Evolutionary conservation across 2,113 vertebrate genomes (phyloP), one percentile per base, ranked within the genome.

Genomic region (Planiliza haematocheilus): DNA sequence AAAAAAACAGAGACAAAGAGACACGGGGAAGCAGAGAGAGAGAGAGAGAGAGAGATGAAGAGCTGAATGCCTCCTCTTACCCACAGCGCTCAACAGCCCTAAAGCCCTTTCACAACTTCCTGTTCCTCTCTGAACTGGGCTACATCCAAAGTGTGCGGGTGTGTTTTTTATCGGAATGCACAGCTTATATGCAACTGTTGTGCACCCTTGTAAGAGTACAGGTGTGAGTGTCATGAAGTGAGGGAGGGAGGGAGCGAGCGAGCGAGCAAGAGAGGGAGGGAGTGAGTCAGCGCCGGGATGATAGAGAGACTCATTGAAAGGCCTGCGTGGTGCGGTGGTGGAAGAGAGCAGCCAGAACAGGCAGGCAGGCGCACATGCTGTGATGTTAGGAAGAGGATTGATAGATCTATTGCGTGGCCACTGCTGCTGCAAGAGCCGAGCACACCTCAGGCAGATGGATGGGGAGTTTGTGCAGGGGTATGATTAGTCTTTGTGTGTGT

Each of bases 361-460:
- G 81, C 78, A 71, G 86, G 77, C 70, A 75, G 71, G 79, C 79
- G 37, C 81, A 70, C 88, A 83, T 39, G 84, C 89, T 88, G 88
- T 82, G 89, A 88, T 84, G 86, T 80, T 79, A 71, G 79, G 59
- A 57, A 67, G 61, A 88, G 68, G 82, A 89, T 74, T 83, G 90
- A 90, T 91, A 77, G 83, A 90, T 88, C 78, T 78, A 73, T 62
- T 83, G 83, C 83, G 57, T 12, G 82, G 78, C 82, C 72, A 68
- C 88, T 89, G 86, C 73, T 83, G 79, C 88, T 70, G 78, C 82
- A 78, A 64, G 78, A 82, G 84, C 63, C 58, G 16, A 68, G 52
- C 59, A 59, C 88, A 87, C 89, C 89, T 88, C 72, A 12, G 86
- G 91, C 89, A 90, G 87, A 89, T 79, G 85, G 88, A 83, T 85